These are phyloP conservation scores for Clavelina lepadiformis DNA, from an alignment of 23 tunicate species.

Conservation along the genomic window DNA sequence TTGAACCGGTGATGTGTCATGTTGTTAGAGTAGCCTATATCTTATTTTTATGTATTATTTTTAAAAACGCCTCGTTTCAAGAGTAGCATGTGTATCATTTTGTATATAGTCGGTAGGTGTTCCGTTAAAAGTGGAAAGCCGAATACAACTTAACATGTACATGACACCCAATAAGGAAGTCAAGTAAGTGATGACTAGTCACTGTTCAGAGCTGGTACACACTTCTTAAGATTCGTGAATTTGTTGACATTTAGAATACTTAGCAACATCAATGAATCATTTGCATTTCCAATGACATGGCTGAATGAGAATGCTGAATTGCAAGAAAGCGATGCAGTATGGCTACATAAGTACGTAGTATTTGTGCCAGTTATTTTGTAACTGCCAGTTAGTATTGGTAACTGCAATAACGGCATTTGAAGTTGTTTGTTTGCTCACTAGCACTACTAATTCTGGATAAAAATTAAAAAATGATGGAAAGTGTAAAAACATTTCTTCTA, in stretches of 20 bases:
- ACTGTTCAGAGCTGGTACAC: not conserved
- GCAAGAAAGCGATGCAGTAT: conserved; percentile 27
- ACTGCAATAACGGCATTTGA: too few species aligned
- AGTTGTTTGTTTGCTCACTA: too few species aligned
- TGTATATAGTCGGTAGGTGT: conserved; percentile 32
- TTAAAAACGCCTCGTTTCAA: not conserved
- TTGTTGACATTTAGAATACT: conserved; percentile 1
- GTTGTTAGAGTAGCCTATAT: too few species aligned
- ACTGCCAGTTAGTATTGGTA: too few species aligned
- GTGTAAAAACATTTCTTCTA: too few species aligned
- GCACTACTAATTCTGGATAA: too few species aligned
- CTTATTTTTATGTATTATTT: too few species aligned
- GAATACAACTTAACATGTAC: conserved; percentile 50
- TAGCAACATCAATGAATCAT: conserved; percentile 30
- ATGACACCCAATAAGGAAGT: conserved; percentile 32
- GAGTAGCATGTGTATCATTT: not conserved
- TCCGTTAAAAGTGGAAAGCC: conserved; percentile 26
- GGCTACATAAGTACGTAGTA: conserved; percentile 30
- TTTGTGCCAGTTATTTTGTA: too few species aligned
- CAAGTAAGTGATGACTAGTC: conserved; percentile 12
- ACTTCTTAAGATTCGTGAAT: not conserved
- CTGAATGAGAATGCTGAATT: conserved; percentile 27
- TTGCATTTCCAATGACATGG: conserved; percentile 64
- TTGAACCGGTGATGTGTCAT: conserved; percentile 38
- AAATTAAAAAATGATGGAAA: too few species aligned